phyloP scores from a whole-genome alignment of 2,113 vertebrate genomes.

The Myotis yumanensis region DNA sequence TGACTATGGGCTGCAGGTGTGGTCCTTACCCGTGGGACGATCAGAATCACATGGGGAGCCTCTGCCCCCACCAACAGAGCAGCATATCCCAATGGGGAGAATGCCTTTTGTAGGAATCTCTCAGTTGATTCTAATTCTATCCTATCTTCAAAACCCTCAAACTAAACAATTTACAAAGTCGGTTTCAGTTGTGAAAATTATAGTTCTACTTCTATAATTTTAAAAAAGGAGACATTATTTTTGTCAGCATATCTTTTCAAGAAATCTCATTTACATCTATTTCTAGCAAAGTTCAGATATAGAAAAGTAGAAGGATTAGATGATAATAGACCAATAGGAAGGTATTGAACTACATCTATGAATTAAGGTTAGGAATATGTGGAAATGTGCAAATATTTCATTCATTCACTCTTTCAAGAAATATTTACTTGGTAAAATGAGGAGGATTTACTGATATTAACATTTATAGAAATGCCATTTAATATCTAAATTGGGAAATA shows the following conservation, averaged over 20 bases:
- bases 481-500: background rate
- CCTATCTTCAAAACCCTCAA: background rate
- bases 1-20: background rate
- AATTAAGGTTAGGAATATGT: background rate
- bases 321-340: background rate
- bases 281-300: background rate
- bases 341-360: background rate
- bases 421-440: background rate
- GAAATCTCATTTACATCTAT: background rate
- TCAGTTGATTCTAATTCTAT: background rate
- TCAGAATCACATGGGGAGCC: background rate
- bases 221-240: background rate
- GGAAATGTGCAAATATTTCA: background rate
- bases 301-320: background rate
- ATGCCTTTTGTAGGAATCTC: background rate
- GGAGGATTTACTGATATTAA: background rate
- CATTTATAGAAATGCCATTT: background rate
- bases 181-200: background rate
- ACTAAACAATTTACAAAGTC: background rate
- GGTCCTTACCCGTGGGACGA: accelerated
- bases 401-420: background rate
- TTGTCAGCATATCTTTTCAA: background rate
- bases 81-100: accelerated
- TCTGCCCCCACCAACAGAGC: background rate
- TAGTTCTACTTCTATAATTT: background rate